A percentile compares a stretch with the other conserved stretches of the same genome.
Conservation (phyloP, 2,888 invertebrate genomes). For the Mamestra brassicae region DNA sequence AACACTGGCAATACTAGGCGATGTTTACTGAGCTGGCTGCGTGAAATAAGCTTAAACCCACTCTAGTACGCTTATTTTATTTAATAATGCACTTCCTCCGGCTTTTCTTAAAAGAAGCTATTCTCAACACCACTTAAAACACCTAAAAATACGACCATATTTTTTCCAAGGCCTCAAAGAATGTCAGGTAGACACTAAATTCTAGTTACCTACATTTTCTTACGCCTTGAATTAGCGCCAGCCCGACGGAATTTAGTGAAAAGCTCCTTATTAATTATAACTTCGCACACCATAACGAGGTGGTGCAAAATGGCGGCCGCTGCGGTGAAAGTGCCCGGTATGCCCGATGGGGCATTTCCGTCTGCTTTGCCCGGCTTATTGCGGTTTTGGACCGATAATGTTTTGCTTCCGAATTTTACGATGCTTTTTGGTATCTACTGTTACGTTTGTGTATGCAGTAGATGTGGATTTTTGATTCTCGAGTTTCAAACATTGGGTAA, state of each 20-base stretch:
- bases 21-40: no score
- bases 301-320: conserved; percentile 19
- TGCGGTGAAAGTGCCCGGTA: conserved; percentile 35
- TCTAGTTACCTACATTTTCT: neutral
- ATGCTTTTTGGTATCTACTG: conserved; percentile 11
- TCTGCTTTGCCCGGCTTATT: conserved; percentile 38
- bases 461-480: no score
- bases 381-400: conserved; percentile 45
- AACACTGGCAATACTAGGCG: no score
- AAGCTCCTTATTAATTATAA: conserved; percentile 57
- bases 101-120: neutral
- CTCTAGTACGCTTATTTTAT: no score
- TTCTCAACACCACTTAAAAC: neutral
- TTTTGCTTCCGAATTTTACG: conserved; percentile 40
- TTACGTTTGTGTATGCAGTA: neutral
- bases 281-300: conserved; percentile 45
- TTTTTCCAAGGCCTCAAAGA: neutral
- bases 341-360: conserved; percentile 32
- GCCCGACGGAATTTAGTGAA: conserved; percentile 6
- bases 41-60: no score
- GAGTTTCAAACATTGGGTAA: neutral
- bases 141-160: neutral
- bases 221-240: neutral
- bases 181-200: neutral
- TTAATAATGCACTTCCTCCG: neutral